Conservation (phyloP, 2,113 vertebrate genomes). For the Sigmodon hispidus region DNA sequence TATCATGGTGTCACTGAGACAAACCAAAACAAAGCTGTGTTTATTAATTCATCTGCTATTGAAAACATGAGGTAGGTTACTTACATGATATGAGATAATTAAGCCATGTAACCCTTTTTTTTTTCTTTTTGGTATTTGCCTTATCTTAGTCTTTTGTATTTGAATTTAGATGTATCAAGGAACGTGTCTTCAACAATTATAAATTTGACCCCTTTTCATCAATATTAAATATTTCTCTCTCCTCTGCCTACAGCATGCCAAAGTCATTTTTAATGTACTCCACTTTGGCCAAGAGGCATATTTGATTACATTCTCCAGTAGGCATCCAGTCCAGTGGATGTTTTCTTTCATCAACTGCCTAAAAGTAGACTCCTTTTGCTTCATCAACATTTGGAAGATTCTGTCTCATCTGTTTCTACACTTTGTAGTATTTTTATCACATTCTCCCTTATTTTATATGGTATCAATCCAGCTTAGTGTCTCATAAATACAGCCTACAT, state of each 20-base stretch:
- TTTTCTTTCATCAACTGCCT: background rate
- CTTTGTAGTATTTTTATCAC: background rate
- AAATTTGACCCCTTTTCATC: background rate
- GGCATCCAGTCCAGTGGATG: background rate
- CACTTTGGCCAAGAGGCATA: background rate
- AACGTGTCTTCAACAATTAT: background rate
- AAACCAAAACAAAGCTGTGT: background rate
- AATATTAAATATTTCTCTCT: background rate
- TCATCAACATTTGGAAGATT: background rate
- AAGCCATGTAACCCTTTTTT: background rate
- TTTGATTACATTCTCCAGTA: background rate
- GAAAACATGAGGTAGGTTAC: background rate
- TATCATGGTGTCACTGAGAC: background rate
- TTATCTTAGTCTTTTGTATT: background rate
- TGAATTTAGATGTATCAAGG: background rate
- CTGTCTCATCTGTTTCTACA: background rate
- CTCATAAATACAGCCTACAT: background rate
- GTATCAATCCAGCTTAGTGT: background rate
- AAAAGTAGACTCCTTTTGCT: background rate
- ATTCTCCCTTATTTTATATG: background rate
- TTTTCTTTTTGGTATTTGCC: background rate
- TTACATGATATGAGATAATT: background rate
- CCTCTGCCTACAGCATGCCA: background rate
- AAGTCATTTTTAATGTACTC: background rate
- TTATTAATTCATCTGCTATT: background rate